Percentiles rank a stretch among this genome's conserved stretches.
phyloP scores from a whole-genome alignment of 1,140 invertebrate genomes.

The Platyscapa corneri region DNA sequence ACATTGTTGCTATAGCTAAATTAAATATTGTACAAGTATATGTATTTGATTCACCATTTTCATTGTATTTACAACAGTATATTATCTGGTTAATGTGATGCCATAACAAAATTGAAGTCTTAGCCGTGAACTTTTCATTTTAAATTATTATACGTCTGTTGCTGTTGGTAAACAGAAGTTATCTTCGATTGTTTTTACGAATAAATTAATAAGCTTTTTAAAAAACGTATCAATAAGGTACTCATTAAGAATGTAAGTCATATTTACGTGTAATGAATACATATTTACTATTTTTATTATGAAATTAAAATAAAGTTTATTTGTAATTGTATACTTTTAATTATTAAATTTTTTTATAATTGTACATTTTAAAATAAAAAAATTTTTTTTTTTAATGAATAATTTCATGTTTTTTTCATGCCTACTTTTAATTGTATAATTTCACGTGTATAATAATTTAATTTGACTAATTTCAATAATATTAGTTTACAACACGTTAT shows the following conservation, averaged over 20 bases:
- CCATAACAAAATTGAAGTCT: not conserved
- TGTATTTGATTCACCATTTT: slow-evolving; percentile 8
- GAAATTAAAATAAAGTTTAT: too few relatives aligned
- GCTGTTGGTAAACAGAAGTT: too few relatives aligned
- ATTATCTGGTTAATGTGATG: not conserved
- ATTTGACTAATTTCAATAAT: not conserved
- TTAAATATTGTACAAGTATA: slow-evolving; percentile 43
- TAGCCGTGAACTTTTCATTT: not conserved
- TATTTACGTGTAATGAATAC: not conserved
- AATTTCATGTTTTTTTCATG: not conserved
- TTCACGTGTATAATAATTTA: not conserved
- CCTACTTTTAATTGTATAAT: not conserved
- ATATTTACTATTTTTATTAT: not conserved
- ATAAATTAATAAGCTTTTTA: too few relatives aligned
- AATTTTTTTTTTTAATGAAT: not conserved
- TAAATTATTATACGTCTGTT: too few relatives aligned
- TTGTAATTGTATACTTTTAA: too few relatives aligned
- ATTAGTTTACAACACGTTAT: not conserved
- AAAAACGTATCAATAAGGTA: too few relatives aligned
- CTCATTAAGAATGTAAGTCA: too few relatives aligned
- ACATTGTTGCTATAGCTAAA: slow-evolving; percentile 1
- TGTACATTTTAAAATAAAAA: too few relatives aligned
- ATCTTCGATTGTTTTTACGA: too few relatives aligned
- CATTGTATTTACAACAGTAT: slow-evolving; percentile 45
- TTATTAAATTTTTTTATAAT: not conserved